Conservation (phyloP, 2,797 vertebrate species). For the Loris lydekkerianus region DNA sequence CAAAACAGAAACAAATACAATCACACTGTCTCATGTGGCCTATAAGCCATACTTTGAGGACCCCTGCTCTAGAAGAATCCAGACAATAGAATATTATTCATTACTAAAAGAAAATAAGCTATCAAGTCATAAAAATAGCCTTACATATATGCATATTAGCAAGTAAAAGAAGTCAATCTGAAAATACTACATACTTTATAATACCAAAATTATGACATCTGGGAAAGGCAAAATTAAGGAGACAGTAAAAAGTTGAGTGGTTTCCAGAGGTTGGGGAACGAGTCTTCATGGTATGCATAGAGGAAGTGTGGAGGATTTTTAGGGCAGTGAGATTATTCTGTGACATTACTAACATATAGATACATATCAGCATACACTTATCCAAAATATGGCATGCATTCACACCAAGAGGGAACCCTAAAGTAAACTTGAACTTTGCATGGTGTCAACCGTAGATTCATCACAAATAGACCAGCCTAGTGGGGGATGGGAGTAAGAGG, state of each 20-base stretch:
- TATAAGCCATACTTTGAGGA: too few relatives aligned
- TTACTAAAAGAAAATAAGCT: neutral
- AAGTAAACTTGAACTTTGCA: too few relatives aligned
- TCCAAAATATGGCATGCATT: neutral
- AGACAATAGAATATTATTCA: neutral
- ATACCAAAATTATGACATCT: neutral
- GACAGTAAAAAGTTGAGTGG: neutral
- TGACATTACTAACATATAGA: neutral
- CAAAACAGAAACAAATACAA: too few relatives aligned
- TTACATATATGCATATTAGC: neutral
- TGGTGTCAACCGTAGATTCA: neutral
- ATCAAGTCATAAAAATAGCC: neutral
- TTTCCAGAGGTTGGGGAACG: neutral
- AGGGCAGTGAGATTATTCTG: neutral
- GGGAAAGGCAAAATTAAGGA: neutral
- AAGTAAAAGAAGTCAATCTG: constrained; percentile 13
- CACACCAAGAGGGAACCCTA: neutral
- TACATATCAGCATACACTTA: neutral
- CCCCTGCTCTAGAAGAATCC: too few relatives aligned
- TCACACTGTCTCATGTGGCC: too few relatives aligned
- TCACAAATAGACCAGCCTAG: neutral
- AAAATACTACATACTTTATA: neutral
- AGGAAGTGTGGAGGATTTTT: neutral
- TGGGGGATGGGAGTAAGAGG: neutral
- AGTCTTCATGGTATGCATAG: neutral